A percentile compares a stretch with the other conserved stretches of the same genome.
phyloP scores from a whole-genome alignment of 2,797 vertebrate genomes.

The Coluber constrictor region DNA sequence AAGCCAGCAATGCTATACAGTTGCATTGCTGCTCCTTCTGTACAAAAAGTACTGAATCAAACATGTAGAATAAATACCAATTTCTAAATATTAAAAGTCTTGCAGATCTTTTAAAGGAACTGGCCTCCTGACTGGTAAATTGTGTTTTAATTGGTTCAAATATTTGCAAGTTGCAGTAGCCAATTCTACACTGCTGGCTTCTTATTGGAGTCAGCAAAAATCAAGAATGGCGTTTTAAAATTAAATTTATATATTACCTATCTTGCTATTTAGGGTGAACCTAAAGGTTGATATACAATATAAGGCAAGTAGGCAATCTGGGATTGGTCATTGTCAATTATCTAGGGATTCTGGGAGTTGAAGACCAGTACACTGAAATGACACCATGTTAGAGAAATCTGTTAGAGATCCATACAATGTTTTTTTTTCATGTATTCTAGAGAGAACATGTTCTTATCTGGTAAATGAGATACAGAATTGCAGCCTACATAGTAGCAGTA shows the following conservation, averaged over 20 bases:
- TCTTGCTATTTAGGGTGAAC: background rate
- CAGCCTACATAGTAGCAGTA: background rate
- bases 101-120: background rate
- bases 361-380: background rate
- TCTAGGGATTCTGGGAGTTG: background rate
- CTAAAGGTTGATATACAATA: background rate
- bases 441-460: background rate
- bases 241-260: background rate
- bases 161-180: background rate
- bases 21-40: background rate
- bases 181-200: background rate
- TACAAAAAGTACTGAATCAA: background rate
- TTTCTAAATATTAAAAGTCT: background rate
- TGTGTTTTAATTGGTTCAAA: background rate
- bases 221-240: background rate
- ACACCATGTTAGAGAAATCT: background rate
- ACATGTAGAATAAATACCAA: background rate
- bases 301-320: background rate
- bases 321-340: background rate
- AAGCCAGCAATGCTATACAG: conserved; percentile 19
- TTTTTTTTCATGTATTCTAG: background rate
- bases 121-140: background rate
- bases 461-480: background rate
- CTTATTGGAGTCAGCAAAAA: no score
- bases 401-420: background rate